These are phyloP conservation scores for Geodia barretti DNA, from an alignment of 37 sponge, comb jelly and placozoan species.

Conservation along the genomic window DNA sequence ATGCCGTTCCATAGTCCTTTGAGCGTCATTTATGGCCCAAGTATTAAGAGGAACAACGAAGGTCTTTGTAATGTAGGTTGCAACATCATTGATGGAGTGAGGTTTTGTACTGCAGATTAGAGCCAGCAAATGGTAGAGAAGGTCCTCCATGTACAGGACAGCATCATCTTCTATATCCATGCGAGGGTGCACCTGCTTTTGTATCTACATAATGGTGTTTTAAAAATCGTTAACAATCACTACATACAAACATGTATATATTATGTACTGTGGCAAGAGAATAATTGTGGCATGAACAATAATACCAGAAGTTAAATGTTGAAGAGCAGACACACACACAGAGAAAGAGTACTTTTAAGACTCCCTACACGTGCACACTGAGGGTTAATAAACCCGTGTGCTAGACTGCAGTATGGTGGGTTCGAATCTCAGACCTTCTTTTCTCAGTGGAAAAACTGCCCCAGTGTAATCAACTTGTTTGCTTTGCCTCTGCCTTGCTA, in stretches of 20 bases:
- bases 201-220: constrained; percentile 54
- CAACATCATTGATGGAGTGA: constrained; percentile 67
- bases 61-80: constrained; percentile 62
- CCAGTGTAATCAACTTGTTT: no score
- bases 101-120: constrained; percentile 81
- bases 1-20: constrained; percentile 59
- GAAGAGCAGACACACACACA: no score
- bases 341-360: no score
- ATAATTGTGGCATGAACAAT: no score
- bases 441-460: no score
- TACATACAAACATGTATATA: background rate
- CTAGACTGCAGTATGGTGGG: no score
- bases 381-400: no score
- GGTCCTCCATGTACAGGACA: constrained; percentile 71
- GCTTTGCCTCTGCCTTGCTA: no score
- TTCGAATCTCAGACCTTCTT: no score
- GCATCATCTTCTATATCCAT: constrained; percentile 81
- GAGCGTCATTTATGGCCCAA: constrained; percentile 86
- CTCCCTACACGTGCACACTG: no score
- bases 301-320: no score
- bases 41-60: constrained; percentile 79
- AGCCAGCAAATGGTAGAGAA: constrained; percentile 72
- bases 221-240: background rate
- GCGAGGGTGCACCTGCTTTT: constrained; percentile 86
- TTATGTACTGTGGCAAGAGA: no score